These are phyloP conservation scores for Euphysa ruthae DNA, from an alignment of 30 jellyfish, hydroid and myxozoan species.

Conservation along the genomic window DNA sequence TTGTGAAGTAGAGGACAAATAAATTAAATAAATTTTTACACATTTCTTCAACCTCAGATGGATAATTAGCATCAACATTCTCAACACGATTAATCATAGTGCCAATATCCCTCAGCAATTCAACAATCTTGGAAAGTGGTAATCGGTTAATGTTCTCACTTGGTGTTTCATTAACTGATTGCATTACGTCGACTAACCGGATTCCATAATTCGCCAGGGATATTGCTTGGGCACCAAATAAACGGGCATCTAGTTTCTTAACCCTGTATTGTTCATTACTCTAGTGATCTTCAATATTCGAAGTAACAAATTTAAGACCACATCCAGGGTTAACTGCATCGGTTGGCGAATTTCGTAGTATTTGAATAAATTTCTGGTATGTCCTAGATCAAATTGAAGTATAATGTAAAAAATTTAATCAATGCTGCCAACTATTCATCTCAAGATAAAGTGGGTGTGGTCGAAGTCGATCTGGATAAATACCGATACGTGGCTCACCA, in stretches of 20 bases:
- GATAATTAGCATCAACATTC: not conserved
- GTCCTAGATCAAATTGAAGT: not conserved
- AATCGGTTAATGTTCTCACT: not conserved
- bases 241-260: not conserved
- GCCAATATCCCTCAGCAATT: not conserved
- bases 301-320: not conserved
- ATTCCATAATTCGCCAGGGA: not conserved
- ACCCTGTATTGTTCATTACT: not conserved
- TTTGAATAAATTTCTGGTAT: not conserved
- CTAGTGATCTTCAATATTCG: not conserved
- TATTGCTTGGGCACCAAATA: not conserved
- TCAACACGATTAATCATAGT: not conserved
- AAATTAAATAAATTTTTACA: not conserved
- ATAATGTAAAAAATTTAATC: not conserved
- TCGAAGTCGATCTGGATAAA: not conserved
- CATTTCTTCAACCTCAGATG: not conserved
- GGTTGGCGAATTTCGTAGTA: not conserved
- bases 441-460: not conserved
- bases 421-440: not conserved
- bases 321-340: not conserved
- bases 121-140: not conserved
- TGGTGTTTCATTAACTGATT: not conserved
- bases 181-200: not conserved
- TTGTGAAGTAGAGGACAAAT: not conserved
- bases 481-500: conserved; percentile 4